Conservation (phyloP, 2,797 vertebrate genomes). For the Hirundo rustica region DNA sequence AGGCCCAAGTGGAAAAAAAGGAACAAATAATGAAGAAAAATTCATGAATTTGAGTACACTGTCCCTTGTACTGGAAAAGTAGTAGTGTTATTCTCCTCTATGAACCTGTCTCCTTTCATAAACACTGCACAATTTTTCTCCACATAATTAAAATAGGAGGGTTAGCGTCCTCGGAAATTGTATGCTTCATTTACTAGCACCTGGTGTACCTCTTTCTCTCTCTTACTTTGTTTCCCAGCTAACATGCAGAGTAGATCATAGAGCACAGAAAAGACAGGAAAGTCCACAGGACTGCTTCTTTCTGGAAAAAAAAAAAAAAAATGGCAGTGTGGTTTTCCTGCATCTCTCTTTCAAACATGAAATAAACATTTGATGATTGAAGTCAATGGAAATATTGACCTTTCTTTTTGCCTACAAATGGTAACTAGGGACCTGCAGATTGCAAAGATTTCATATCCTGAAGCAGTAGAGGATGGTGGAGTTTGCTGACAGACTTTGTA, state of each 20-base stretch:
- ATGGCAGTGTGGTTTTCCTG: not conserved
- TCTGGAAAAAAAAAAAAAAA: not conserved
- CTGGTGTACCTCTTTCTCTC: not conserved
- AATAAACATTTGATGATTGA: not conserved
- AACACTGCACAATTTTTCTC: not conserved
- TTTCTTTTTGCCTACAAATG: not conserved
- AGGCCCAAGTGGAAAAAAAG: not conserved
- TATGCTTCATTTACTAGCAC: conserved; percentile 31
- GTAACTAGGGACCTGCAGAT: not conserved
- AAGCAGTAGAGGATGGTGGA: not conserved
- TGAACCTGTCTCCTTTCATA: not conserved
- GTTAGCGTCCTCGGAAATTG: not conserved
- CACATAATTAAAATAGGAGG: not conserved
- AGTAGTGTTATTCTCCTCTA: not conserved
- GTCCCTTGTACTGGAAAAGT: not conserved
- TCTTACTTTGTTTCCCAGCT: not conserved
- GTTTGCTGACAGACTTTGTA: not conserved
- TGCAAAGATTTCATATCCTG: not conserved
- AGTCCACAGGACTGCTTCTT: not conserved
- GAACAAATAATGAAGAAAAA: not conserved
- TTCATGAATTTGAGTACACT: not conserved
- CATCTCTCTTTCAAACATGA: not conserved
- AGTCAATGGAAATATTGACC: not conserved
- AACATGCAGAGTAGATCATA: not conserved
- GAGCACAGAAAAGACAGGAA: not conserved